Percentiles rank a stretch among this genome's conserved stretches.
Evolutionary conservation across 2,888 invertebrate species (phyloP).

Genomic region (Diploptera punctata): DNA sequence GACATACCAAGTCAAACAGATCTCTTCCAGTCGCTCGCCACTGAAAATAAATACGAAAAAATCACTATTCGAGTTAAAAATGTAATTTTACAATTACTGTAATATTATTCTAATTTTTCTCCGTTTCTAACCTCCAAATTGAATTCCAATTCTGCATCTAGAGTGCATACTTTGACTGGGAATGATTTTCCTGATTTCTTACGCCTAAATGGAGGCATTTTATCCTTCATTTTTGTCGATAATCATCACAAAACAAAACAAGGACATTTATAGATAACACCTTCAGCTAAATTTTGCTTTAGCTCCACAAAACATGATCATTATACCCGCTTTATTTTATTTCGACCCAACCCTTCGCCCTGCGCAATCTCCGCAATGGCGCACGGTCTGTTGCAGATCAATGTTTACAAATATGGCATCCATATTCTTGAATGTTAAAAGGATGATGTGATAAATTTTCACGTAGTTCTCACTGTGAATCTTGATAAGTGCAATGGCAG

Average conservation of each 20-base stretch:
- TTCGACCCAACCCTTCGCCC: neutral
- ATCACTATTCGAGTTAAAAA: too few species aligned
- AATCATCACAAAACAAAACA: constrained; percentile 34
- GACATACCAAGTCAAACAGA: constrained; percentile 95
- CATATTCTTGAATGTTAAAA: too few species aligned
- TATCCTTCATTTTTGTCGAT: constrained; percentile 55
- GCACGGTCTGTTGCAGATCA: neutral
- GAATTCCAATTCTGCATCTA: constrained; percentile 98
- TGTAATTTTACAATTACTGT: too few species aligned
- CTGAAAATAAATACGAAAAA: constrained; percentile 61
- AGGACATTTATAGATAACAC: neutral
- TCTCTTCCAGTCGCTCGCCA: constrained; percentile 94
- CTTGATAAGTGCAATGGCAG: constrained; percentile 83
- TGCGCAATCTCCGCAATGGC: neutral
- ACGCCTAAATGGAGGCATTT: constrained; percentile 79
- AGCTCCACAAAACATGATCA: neutral
- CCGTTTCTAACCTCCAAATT: constrained; percentile 91
- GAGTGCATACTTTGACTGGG: constrained; percentile 93
- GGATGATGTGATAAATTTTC: too few species aligned
- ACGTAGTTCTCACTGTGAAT: too few species aligned
- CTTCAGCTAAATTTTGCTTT: too few species aligned
- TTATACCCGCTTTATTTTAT: neutral
- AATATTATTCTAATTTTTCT: too few species aligned
- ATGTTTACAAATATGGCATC: constrained; percentile 4
- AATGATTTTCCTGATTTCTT: constrained; percentile 85